A percentile compares a stretch with the other conserved stretches of the same genome.
Conservation (phyloP, 1,140 invertebrate genomes). For the Adoxophyes honmai region DNA sequence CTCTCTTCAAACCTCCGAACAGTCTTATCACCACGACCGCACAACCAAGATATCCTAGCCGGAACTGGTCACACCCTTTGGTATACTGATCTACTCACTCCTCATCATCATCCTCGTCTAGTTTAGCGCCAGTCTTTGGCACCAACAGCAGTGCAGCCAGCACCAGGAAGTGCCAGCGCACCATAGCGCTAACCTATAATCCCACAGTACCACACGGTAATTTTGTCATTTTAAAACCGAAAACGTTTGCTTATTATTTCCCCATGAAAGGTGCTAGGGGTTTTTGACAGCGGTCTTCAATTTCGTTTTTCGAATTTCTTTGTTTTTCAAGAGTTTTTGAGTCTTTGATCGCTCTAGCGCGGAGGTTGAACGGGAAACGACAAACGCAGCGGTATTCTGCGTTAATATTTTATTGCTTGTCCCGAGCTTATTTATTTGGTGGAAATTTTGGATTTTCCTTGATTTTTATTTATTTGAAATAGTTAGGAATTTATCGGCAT, state of each 20-base stretch:
- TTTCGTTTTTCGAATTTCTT: slow-evolving; percentile 59
- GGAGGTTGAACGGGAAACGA: neutral
- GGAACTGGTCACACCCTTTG: too few species aligned
- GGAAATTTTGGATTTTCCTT: too few species aligned
- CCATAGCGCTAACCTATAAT: slow-evolving; percentile 39
- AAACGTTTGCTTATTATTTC: slow-evolving; percentile 29
- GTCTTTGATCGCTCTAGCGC: neutral
- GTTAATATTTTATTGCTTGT: too few species aligned
- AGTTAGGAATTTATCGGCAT: too few species aligned
- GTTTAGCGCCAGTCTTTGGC: slow-evolving; percentile 34
- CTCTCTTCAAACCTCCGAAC: too few species aligned
- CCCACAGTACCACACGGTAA: slow-evolving; percentile 36
- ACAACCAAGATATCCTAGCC: too few species aligned
- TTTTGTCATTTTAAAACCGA: slow-evolving; percentile 66
- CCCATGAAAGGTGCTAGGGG: slow-evolving; percentile 26
- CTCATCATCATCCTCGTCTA: slow-evolving; percentile 52
- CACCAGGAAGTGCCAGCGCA: slow-evolving; percentile 51
- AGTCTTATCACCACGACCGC: too few species aligned
- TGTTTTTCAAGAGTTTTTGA: slow-evolving; percentile 27
- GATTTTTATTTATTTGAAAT: too few species aligned
- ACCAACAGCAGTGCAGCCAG: slow-evolving; percentile 55
- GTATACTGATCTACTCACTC: slow-evolving; percentile 46
- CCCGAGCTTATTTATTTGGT: too few species aligned
- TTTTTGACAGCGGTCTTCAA: slow-evolving; percentile 49
- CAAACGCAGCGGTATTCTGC: neutral